These are phyloP conservation scores for Heliothis virescens DNA, from an alignment of 1,140 invertebrate genomes.

Conservation along the genomic window DNA sequence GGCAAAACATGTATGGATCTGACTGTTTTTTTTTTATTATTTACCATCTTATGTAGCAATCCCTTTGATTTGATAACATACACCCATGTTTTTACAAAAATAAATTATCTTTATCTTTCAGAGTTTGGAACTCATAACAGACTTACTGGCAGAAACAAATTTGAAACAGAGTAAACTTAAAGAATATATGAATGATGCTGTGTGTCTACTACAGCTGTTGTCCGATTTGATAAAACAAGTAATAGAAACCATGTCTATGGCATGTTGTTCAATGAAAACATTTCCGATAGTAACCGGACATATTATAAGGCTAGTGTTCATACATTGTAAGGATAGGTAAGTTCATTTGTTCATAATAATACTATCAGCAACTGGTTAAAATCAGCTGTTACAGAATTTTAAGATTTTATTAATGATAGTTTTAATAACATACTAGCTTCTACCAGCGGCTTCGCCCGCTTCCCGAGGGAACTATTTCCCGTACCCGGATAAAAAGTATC, in stretches of 20 bases:
- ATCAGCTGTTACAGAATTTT: too few relatives aligned
- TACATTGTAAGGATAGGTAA: slow-evolving; percentile 78
- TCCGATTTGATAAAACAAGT: slow-evolving; percentile 65
- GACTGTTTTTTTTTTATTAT: too few relatives aligned
- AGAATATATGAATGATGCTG: slow-evolving; percentile 65
- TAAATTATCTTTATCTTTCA: too few relatives aligned
- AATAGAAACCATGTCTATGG: slow-evolving; percentile 62
- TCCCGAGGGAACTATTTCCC: too few relatives aligned
- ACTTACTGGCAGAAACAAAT: slow-evolving; percentile 56
- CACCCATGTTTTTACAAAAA: too few relatives aligned
- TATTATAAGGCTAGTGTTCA: slow-evolving; percentile 73
- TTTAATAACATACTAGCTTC: too few relatives aligned
- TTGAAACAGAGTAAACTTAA: slow-evolving; percentile 51
- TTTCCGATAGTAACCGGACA: slow-evolving; percentile 67
- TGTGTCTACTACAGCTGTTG: slow-evolving; percentile 65
- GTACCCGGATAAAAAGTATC: too few relatives aligned
- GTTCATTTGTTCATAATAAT: neutral
- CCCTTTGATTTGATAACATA: too few relatives aligned
- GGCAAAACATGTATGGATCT: too few relatives aligned
- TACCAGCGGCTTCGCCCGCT: too few relatives aligned
- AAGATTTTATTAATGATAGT: too few relatives aligned
- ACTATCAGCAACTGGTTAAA: neutral
- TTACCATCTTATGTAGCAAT: too few relatives aligned
- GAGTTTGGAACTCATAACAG: slow-evolving; percentile 63
- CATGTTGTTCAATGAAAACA: slow-evolving; percentile 63